Evolutionary conservation across 2,888 invertebrate genomes (phyloP).

Genomic region (Agrilus cyanescens): DNA sequence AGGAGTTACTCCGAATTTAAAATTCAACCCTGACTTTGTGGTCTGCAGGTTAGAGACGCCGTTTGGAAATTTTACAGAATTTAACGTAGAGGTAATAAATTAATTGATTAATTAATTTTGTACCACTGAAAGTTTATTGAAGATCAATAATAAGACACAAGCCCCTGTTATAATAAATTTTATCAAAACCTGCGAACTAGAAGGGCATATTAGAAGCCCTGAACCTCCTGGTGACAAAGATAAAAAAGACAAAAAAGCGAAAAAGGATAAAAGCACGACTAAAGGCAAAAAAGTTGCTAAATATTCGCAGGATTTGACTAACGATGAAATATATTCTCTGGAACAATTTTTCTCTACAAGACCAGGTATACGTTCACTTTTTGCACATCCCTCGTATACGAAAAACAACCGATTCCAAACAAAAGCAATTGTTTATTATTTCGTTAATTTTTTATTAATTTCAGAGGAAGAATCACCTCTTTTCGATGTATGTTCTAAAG

Average conservation of each 20-base stretch:
- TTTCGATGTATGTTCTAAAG: too few relatives aligned
- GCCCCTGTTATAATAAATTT: conserved; percentile 14
- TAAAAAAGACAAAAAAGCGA: conserved; percentile 3
- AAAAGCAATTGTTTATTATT: too few relatives aligned
- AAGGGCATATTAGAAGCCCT: conserved; percentile 15
- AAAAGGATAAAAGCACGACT: not conserved
- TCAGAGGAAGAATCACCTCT: too few relatives aligned
- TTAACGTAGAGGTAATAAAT: conserved; percentile 16
- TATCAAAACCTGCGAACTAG: conserved; percentile 19
- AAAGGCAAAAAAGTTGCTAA: conserved; percentile 11
- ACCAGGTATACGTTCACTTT: conserved; percentile 6
- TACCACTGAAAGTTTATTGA: not conserved
- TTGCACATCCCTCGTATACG: too few relatives aligned
- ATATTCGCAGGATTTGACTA: conserved; percentile 14
- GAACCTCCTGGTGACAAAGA: not conserved
- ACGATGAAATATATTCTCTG: conserved; percentile 18
- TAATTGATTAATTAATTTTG: not conserved
- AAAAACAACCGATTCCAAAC: too few relatives aligned
- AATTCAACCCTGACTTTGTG: conserved; percentile 16
- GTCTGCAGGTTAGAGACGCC: conserved; percentile 16
- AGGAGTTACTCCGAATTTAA: conserved; percentile 13
- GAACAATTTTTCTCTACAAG: conserved; percentile 12
- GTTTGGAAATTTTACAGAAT: conserved; percentile 12
- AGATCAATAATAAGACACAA: conserved; percentile 16
- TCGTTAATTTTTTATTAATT: too few relatives aligned